Percentiles rank a stretch among this genome's conserved stretches.
Conservation (phyloP, 2,888 invertebrate genomes). For the Aricia artaxerxes region DNA sequence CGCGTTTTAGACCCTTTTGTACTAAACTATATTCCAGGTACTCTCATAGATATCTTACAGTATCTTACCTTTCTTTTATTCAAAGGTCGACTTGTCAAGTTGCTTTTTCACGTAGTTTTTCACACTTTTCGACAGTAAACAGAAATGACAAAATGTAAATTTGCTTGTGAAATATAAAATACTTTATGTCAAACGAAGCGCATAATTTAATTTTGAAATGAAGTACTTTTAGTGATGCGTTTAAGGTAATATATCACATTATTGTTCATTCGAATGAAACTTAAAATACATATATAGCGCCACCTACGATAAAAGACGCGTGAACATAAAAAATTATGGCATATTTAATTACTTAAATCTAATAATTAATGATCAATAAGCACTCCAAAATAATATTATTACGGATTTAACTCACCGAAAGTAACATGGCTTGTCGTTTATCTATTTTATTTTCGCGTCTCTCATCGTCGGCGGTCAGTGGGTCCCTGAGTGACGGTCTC, state of each 20-base stretch:
- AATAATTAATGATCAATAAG: no score
- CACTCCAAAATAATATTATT: background rate
- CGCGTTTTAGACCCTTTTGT: background rate
- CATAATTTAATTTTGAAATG: no score
- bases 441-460: background rate
- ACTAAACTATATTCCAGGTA: background rate
- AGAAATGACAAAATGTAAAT: background rate
- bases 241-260: no score
- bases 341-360: no score
- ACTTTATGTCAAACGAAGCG: no score
- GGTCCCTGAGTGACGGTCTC: background rate
- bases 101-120: background rate
- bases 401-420: background rate
- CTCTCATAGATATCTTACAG: background rate
- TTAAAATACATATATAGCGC: no score
- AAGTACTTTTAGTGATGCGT: no score
- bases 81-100: background rate
- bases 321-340: no score
- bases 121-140: background rate
- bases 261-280: no score
- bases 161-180: no score
- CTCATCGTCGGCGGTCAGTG: background rate
- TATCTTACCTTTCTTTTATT: background rate
- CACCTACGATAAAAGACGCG: no score
- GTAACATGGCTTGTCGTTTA: background rate